Conservation (phyloP, 37 sponge, comb jelly and placozoan genomes). For the Mnemiopsis leidyi region DNA sequence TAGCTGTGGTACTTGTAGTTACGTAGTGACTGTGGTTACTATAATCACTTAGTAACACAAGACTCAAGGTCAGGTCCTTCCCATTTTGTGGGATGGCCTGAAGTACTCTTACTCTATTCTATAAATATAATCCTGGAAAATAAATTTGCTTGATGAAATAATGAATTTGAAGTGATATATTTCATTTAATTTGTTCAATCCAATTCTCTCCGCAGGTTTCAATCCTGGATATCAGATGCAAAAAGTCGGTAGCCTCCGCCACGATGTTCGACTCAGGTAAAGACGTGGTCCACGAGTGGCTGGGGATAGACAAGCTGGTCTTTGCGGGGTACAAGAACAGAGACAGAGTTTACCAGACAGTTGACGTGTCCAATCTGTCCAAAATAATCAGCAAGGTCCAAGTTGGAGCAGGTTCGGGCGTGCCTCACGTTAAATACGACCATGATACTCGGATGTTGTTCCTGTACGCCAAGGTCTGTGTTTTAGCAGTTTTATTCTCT, state of each 20-base stretch:
- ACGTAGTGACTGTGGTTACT: too few species aligned
- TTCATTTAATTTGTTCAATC: too few species aligned
- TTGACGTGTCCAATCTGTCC: background rate
- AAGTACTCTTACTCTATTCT: too few species aligned
- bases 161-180: too few species aligned
- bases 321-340: conserved; percentile 14
- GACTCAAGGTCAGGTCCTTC: too few species aligned
- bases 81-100: too few species aligned
- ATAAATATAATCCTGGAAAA: too few species aligned
- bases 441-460: conserved; percentile 54
- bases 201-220: background rate
- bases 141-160: too few species aligned
- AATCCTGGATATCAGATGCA: background rate
- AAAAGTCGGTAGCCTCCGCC: background rate
- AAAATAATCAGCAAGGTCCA: background rate
- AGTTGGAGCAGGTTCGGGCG: conserved; percentile 13
- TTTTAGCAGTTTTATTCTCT: too few species aligned
- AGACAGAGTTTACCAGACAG: conserved; percentile 37
- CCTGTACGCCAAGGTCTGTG: conserved; percentile 53
- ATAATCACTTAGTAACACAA: too few species aligned
- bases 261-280: background rate
- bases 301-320: conserved; percentile 35
- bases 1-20: too few species aligned
- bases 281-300: conserved; percentile 28
- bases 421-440: background rate